Conservation (phyloP, 2,888 invertebrate genomes). For the Malachius bipustulatus region DNA sequence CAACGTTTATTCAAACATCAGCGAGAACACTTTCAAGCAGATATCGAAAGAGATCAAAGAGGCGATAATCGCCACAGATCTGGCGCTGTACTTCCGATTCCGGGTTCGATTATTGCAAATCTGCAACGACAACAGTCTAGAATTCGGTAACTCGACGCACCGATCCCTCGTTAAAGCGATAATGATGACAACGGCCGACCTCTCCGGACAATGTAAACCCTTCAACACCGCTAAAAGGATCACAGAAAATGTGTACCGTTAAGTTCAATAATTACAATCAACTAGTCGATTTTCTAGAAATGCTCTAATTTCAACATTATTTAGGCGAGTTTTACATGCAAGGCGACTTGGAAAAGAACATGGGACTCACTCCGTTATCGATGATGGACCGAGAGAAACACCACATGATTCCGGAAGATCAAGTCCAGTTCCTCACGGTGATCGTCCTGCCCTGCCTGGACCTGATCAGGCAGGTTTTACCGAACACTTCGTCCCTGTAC, state of each 20-base stretch:
- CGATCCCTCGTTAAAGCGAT: slow-evolving; percentile 43
- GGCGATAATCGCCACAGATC: slow-evolving; percentile 48
- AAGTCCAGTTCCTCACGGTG: slow-evolving; percentile 49
- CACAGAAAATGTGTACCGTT: slow-evolving; percentile 44
- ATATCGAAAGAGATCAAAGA: slow-evolving; percentile 44
- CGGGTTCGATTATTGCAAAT: slow-evolving; percentile 44
- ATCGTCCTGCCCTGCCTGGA: slow-evolving; percentile 47
- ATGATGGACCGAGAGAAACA: slow-evolving; percentile 52
- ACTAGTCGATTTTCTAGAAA: too few relatives aligned
- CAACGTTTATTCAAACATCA: slow-evolving; percentile 38
- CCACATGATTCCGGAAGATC: slow-evolving; percentile 47
- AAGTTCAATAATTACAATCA: too few relatives aligned
- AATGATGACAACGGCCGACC: slow-evolving; percentile 49
- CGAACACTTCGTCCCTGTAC: slow-evolving; percentile 41
- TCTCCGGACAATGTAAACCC: slow-evolving; percentile 49
- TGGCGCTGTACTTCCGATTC: slow-evolving; percentile 44
- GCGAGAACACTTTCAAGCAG: slow-evolving; percentile 33
- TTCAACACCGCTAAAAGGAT: slow-evolving; percentile 43
- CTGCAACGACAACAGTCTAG: slow-evolving; percentile 38
- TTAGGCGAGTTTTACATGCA: slow-evolving; percentile 36
- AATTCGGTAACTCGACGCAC: slow-evolving; percentile 41
- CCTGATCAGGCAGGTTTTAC: slow-evolving; percentile 41
- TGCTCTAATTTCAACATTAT: too few relatives aligned
- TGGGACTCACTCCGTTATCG: slow-evolving; percentile 47
- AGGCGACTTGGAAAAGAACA: slow-evolving; percentile 47